phyloP scores from a whole-genome alignment of 2,113 vertebrate genomes.

The Chlamydotis undulata region DNA sequence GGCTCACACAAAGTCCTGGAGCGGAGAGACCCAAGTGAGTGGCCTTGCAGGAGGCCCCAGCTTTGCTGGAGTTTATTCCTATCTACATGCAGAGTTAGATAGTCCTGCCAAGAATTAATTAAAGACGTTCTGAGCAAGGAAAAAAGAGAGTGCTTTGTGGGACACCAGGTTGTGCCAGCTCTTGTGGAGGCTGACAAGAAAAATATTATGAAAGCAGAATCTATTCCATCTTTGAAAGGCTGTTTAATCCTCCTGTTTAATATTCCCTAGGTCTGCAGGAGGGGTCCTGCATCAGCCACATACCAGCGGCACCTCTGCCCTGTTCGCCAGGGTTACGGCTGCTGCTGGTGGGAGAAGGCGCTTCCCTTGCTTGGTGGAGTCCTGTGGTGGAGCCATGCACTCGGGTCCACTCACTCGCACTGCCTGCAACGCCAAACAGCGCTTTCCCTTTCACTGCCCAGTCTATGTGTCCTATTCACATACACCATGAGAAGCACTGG shows the following conservation, averaged over 20 bases:
- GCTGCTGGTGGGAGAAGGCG: not conserved
- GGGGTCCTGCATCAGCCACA: accelerated
- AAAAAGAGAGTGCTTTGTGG: not conserved
- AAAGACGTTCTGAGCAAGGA: not conserved
- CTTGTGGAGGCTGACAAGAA: not conserved
- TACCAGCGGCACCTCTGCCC: not conserved
- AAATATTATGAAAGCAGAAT: conserved; percentile 12
- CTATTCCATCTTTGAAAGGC: not conserved
- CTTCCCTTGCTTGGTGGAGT: not conserved
- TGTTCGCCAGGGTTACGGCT: accelerated
- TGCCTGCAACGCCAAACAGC: not conserved
- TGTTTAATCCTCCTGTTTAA: not conserved
- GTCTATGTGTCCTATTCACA: not conserved
- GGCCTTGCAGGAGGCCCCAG: conserved; percentile 15
- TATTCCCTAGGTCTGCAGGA: not conserved
- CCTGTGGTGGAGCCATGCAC: not conserved
- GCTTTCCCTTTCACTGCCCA: not conserved
- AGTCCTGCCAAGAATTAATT: conserved; percentile 35
- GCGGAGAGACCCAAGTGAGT: not conserved
- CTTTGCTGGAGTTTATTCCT: conserved; percentile 8
- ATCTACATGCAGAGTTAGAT: not conserved
- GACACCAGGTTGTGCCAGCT: not conserved
- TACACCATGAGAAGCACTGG: not conserved
- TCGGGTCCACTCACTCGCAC: not conserved
- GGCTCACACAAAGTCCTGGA: not conserved